Conservation (phyloP, 2,113 vertebrate species). For the Irena cyanogastra region DNA sequence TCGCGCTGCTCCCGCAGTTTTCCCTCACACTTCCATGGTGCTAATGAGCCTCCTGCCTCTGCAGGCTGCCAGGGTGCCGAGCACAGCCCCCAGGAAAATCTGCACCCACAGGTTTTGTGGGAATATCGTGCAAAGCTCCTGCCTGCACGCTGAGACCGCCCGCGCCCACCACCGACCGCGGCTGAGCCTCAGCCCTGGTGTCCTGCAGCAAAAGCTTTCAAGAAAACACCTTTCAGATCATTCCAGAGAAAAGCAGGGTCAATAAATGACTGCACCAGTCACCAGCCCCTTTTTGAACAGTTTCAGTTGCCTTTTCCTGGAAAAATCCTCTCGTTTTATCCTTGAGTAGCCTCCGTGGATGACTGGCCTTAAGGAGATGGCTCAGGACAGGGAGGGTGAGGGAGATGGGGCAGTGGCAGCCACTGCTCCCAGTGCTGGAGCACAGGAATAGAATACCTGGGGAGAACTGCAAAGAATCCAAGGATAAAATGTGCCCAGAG, state of each 20-base stretch:
- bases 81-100: background rate
- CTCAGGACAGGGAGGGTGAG: background rate
- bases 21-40: background rate
- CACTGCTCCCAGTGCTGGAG: background rate
- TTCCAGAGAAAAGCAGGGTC: background rate
- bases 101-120: fast-evolving
- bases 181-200: fast-evolving
- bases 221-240: background rate
- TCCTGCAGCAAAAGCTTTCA: background rate
- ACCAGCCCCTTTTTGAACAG: background rate
- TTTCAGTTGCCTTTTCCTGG: background rate
- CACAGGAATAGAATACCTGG: background rate
- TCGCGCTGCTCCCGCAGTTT: background rate
- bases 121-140: fast-evolving
- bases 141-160: fast-evolving
- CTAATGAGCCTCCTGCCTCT: background rate
- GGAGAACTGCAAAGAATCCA: background rate
- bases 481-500: background rate
- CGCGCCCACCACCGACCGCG: fast-evolving
- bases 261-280: background rate
- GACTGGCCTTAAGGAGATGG: too few relatives aligned
- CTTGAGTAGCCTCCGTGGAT: background rate
- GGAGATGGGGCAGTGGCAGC: background rate
- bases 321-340: background rate
- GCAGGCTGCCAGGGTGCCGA: background rate